Conservation (phyloP, 2,888 invertebrate species). For the Hylaea fasciaria region DNA sequence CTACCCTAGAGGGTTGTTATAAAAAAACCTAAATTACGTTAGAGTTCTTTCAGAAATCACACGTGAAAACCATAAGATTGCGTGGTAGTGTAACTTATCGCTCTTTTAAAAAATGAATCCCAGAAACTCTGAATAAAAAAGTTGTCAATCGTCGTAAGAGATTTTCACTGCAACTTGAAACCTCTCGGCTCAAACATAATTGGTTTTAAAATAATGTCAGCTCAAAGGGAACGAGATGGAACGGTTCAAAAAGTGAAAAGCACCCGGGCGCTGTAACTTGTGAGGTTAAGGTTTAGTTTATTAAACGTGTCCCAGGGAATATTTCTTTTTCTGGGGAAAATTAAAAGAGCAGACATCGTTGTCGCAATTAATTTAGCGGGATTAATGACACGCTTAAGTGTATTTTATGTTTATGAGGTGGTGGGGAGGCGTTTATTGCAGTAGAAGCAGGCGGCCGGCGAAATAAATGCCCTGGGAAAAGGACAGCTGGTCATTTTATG, state of each 20-base stretch:
- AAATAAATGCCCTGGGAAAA: slow-evolving; percentile 21
- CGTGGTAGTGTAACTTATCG: no score
- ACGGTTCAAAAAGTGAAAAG: slow-evolving; percentile 43
- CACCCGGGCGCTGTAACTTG: slow-evolving; percentile 35
- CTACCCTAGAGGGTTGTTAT: no score
- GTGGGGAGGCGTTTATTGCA: slow-evolving; percentile 48
- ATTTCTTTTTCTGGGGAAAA: slow-evolving; percentile 46
- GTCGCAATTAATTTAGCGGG: slow-evolving; percentile 58
- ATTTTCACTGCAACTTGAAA: slow-evolving; percentile 16
- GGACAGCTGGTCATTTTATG: slow-evolving; percentile 14
- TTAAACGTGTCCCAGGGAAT: slow-evolving; percentile 50
- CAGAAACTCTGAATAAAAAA: no score
- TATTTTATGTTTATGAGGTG: slow-evolving; percentile 60
- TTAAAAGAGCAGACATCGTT: slow-evolving; percentile 48
- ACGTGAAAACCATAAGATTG: no score
- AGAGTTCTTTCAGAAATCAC: no score
- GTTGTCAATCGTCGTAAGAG: not conserved
- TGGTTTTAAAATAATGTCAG: slow-evolving; percentile 42
- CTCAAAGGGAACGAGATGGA: slow-evolving; percentile 39
- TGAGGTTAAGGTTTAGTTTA: slow-evolving; percentile 52
- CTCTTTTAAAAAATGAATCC: no score
- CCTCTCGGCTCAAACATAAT: slow-evolving; percentile 32
- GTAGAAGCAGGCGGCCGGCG: slow-evolving; percentile 9
- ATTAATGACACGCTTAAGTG: slow-evolving; percentile 61
- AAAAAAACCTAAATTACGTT: no score